Evolutionary conservation across 2,113 vertebrate species (phyloP), one percentile per base, ranked within the genome.

Genomic region (Charina bottae): DNA sequence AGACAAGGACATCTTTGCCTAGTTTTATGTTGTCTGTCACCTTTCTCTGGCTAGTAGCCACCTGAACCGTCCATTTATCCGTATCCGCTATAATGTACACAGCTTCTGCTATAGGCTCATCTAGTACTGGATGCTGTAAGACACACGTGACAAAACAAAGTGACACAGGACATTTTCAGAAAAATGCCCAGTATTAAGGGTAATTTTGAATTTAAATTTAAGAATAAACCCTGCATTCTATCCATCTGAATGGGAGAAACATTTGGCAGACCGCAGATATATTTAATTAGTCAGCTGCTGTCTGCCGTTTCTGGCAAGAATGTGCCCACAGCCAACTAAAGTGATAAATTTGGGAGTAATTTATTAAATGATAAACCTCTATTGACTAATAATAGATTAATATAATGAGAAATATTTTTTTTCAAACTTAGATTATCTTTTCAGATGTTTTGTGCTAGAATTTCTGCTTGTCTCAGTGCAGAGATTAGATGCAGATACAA

Each of bases 11-110:
- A 1, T 99, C 98, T 87, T 98, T 98, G 93, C 98, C 98, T 33
- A 98, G 95, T 59, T 98, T 98, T 89, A 95, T 93, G n/a, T 53
- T 95, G 90, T 99, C 98, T 87, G 90, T 93, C 92, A 96, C 93
- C 6, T 97, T 98, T 84, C 97, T 97, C 97, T 98, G 98, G 95
- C 98, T 99, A 0, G 98, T 98, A 89, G 98, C 98, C 87, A 99
- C 97, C 94, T 98, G 98, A 4, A 99, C 98, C 0, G 97, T 98
- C 97, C 98, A 98, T 92, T 97, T 98, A 93, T 99, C 98, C 0
- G 98, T 98, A 95, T 99, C 98, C 83, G 98, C 98, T 83, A 99
- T 97, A 93, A 99, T 98, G 88, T 98, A 99, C 92, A 98, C 94
- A 0, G 98, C 98, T 96, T 99, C 98, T 0, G 98, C 98, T 33